A percentile compares a stretch with the other conserved stretches of the same genome.
Evolutionary conservation across 1,140 invertebrate species (phyloP).

Genomic region (Gryon sp.): DNA sequence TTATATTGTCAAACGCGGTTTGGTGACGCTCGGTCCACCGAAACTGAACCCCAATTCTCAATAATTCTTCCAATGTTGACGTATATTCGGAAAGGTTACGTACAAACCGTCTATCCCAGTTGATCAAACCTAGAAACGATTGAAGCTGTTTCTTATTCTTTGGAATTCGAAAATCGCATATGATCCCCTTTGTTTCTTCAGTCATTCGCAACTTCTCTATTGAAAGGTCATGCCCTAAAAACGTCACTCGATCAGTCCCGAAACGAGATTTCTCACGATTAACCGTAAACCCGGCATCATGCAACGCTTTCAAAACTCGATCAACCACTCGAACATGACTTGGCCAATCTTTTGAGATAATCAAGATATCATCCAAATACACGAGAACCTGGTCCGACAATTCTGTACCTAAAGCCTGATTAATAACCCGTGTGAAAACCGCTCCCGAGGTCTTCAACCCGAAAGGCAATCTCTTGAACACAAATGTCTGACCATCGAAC

Average conservation of each 20-base stretch:
- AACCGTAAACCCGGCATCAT: neutral
- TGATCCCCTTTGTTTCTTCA: neutral
- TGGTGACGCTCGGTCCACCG: neutral
- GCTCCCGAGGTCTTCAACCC: conserved; percentile 5
- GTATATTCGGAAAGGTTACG: neutral
- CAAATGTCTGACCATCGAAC: conserved; percentile 1
- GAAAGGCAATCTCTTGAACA: conserved; percentile 1
- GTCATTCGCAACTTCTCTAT: neutral
- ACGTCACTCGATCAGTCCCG: neutral
- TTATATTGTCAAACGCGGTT: neutral
- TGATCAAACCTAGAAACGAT: conserved; percentile 2
- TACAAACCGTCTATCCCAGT: conserved; percentile 16
- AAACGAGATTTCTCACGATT: conserved; percentile 1
- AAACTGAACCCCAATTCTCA: neutral
- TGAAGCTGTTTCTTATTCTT: conserved; percentile 2
- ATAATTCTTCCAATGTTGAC: neutral
- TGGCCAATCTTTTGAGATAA: neutral
- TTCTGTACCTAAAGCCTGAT: neutral
- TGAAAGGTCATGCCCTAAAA: neutral
- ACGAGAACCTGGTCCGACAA: neutral
- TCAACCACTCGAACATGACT: neutral
- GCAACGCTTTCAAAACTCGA: neutral
- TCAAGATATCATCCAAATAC: conserved; percentile 2
- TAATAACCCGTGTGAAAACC: neutral
- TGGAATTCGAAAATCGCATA: neutral